Evolutionary conservation across 2,113 vertebrate genomes (phyloP).

Genomic region (Serilophus lunatus): DNA sequence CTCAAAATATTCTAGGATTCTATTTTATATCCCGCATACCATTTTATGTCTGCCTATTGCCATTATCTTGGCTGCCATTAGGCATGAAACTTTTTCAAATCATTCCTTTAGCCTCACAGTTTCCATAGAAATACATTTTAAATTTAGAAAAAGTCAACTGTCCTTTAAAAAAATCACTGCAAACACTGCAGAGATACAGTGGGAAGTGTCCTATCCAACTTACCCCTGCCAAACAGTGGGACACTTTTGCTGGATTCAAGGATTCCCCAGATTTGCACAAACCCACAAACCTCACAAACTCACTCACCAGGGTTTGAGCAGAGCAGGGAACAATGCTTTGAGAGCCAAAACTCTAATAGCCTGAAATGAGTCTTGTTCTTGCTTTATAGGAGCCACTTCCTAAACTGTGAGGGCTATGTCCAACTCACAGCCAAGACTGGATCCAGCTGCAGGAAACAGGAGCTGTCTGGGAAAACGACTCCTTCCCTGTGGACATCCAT

Average conservation of each 20-base stretch:
- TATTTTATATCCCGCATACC: background rate
- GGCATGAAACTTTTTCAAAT: background rate
- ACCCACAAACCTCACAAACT: background rate
- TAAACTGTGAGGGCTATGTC: background rate
- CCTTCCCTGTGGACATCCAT: background rate
- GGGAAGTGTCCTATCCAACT: background rate
- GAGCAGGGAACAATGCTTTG: background rate
- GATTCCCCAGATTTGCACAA: background rate
- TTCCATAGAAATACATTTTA: slow-evolving; percentile 41
- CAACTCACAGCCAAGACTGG: background rate
- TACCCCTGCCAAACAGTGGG: background rate
- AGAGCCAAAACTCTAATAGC: background rate
- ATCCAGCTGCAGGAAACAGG: background rate
- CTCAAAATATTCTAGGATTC: background rate
- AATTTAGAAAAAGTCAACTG: slow-evolving; percentile 21
- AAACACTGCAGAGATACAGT: background rate
- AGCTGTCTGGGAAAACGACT: background rate
- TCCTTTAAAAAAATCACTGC: background rate
- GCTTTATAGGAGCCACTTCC: background rate
- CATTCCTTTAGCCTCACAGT: background rate
- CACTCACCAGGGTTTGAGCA: background rate
- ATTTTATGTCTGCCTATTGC: background rate
- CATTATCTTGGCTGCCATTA: background rate
- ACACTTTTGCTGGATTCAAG: background rate
- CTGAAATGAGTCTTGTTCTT: background rate